Evolutionary conservation across 2,113 vertebrate species (phyloP).

Genomic region (Oryzias curvinotus): DNA sequence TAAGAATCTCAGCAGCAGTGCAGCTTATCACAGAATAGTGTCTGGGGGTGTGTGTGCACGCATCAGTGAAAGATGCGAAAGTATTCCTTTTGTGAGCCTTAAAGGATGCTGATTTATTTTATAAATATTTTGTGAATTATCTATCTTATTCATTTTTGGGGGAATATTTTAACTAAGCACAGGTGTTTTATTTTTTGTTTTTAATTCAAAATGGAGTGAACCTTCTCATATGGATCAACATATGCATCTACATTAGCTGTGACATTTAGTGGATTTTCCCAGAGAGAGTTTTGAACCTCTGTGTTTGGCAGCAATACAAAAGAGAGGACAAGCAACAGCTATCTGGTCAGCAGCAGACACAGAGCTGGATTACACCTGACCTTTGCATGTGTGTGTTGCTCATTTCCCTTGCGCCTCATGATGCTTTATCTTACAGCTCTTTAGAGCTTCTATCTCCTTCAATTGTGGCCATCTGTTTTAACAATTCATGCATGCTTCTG

Average conservation of each 20-base stretch:
- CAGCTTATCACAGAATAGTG: too few relatives aligned
- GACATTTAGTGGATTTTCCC: conserved; percentile 66
- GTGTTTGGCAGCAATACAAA: conserved; percentile 32
- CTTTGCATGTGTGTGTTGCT: conserved; percentile 30
- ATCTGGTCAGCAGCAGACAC: conserved; percentile 53
- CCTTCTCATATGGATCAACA: conserved; percentile 13
- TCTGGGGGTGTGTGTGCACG: too few relatives aligned
- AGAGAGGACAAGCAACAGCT: conserved; percentile 36
- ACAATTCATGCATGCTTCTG: conserved; percentile 50
- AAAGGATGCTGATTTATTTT: too few relatives aligned
- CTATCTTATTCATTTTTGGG: too few relatives aligned
- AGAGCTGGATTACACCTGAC: conserved; percentile 44
- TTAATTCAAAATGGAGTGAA: neutral
- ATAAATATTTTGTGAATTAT: too few relatives aligned
- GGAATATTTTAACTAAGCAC: too few relatives aligned
- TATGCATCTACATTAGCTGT: conserved; percentile 19
- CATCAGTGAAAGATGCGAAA: too few relatives aligned
- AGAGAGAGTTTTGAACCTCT: conserved; percentile 15
- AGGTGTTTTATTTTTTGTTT: neutral
- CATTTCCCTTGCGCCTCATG: neutral
- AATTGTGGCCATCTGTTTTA: conserved; percentile 54
- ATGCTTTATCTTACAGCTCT: conserved; percentile 18
- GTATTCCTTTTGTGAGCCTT: too few relatives aligned
- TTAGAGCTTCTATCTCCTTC: conserved; percentile 27
- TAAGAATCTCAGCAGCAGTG: too few relatives aligned